A percentile compares a stretch with the other conserved stretches of the same genome.
Conservation (phyloP, 2,113 vertebrate species). For the Donacobius atricapilla region DNA sequence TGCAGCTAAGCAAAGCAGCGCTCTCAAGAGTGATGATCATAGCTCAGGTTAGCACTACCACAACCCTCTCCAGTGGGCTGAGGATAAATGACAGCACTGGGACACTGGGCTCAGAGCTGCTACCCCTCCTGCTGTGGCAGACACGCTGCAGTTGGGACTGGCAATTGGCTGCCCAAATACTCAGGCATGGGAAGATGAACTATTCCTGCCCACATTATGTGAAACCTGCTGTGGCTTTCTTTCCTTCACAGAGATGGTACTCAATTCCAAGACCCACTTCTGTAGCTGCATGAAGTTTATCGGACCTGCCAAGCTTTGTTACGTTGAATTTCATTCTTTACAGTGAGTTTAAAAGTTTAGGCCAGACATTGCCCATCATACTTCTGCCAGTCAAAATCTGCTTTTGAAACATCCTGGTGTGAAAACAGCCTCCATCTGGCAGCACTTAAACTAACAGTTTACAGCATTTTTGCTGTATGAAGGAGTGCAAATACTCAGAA, state of each 20-base stretch:
- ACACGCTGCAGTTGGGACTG: accelerated
- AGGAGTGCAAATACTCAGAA: neutral
- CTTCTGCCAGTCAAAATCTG: neutral
- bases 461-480: neutral
- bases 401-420: neutral
- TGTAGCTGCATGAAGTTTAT: neutral
- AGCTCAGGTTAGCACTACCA: neutral
- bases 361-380: neutral
- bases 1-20: neutral
- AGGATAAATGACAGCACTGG: neutral
- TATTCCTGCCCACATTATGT: neutral
- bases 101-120: neutral
- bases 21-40: accelerated
- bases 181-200: neutral
- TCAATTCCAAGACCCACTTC: neutral
- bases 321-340: neutral
- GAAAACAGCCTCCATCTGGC: neutral
- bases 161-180: neutral
- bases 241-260: neutral
- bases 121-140: neutral
- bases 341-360: neutral
- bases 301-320: neutral
- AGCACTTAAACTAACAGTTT: neutral
- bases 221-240: neutral
- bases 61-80: neutral